A percentile compares a stretch with the other conserved stretches of the same genome.
Conservation (phyloP, 2,888 invertebrate genomes). For the Metellina segmentata region DNA sequence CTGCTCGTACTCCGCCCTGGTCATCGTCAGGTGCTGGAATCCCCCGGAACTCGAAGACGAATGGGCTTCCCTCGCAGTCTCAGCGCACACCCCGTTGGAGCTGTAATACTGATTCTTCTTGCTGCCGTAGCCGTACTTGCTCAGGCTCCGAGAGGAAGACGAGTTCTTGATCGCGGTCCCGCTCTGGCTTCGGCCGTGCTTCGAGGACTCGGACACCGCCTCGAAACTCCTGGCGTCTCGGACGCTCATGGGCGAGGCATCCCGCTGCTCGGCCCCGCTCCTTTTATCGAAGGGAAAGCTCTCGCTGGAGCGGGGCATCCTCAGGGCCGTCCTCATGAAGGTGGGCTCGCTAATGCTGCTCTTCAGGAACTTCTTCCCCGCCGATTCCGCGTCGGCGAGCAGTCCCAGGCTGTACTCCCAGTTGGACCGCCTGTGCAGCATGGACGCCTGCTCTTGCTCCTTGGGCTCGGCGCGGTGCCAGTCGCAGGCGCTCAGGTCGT, state of each 20-base stretch:
- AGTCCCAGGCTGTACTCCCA: conserved; percentile 49
- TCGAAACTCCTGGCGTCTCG: conserved; percentile 30
- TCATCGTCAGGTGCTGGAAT: conserved; percentile 2
- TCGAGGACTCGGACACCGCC: neutral
- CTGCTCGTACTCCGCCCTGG: conserved; percentile 52
- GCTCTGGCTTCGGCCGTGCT: neutral
- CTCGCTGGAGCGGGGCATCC: conserved; percentile 42
- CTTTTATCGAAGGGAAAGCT: conserved; percentile 52
- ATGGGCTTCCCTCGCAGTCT: conserved; percentile 3
- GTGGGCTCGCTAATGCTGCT: conserved; percentile 67
- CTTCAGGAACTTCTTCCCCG: conserved; percentile 40
- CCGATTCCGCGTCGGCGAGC: neutral
- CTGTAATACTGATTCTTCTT: conserved; percentile 43
- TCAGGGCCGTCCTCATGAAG: conserved; percentile 24
- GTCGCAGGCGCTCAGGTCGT: conserved; percentile 38
- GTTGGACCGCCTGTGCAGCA: neutral
- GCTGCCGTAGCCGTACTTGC: conserved; percentile 38
- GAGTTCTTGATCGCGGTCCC: conserved; percentile 11
- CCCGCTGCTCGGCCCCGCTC: conserved; percentile 28
- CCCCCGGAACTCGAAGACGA: neutral
- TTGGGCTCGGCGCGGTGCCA: conserved; percentile 3
- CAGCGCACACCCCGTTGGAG: conserved; percentile 38
- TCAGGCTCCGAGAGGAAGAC: conserved; percentile 26
- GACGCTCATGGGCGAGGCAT: conserved; percentile 1
- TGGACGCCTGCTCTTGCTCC: neutral